phyloP scores from a whole-genome alignment of 2,113 vertebrate genomes.

The Dascyllus trimaculatus region DNA sequence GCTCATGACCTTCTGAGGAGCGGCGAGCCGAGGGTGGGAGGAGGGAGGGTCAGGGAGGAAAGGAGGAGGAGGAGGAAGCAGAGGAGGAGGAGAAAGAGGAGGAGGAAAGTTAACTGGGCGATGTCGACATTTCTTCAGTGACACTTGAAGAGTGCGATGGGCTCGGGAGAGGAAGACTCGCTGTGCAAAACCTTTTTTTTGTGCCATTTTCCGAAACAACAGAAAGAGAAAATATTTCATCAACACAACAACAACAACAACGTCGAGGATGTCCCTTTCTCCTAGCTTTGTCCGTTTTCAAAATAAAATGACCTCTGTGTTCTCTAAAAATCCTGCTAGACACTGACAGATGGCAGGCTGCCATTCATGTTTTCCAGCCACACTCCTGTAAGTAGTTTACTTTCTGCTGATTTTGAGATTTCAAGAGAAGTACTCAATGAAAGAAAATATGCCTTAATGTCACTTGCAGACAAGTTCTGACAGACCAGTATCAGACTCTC shows the following conservation, averaged over 20 bases:
- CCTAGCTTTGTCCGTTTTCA: conserved; percentile 58
- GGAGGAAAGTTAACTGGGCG: conserved; percentile 54
- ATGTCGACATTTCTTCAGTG: conserved; percentile 72
- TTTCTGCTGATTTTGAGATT: conserved; percentile 48
- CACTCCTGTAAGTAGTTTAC: conserved; percentile 59
- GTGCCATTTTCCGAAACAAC: conserved; percentile 60
- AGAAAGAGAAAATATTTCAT: conserved; percentile 68
- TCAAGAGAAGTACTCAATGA: conserved; percentile 28
- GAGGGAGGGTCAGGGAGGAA: conserved; percentile 54
- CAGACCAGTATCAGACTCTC: conserved; percentile 45
- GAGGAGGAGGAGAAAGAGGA: conserved; percentile 19
- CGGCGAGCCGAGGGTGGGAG: conserved; percentile 65
- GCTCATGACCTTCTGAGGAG: conserved; percentile 90
- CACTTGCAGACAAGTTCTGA: conserved; percentile 58
- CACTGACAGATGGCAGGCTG: conserved; percentile 31
- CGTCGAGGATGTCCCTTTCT: conserved; percentile 49
- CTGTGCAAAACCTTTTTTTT: conserved; percentile 45
- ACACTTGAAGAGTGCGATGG: conserved; percentile 70
- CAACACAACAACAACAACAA: conserved; percentile 26
- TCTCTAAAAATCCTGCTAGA: conserved; percentile 37
- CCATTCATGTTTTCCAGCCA: conserved; percentile 37
- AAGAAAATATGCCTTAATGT: conserved; percentile 76
- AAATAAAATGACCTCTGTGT: conserved; percentile 49
- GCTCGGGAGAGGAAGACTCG: conserved; percentile 74
- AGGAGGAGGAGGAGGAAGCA: conserved; percentile 28